Conservation (phyloP, 2,113 vertebrate species). For the Zosterops borbonicus region DNA sequence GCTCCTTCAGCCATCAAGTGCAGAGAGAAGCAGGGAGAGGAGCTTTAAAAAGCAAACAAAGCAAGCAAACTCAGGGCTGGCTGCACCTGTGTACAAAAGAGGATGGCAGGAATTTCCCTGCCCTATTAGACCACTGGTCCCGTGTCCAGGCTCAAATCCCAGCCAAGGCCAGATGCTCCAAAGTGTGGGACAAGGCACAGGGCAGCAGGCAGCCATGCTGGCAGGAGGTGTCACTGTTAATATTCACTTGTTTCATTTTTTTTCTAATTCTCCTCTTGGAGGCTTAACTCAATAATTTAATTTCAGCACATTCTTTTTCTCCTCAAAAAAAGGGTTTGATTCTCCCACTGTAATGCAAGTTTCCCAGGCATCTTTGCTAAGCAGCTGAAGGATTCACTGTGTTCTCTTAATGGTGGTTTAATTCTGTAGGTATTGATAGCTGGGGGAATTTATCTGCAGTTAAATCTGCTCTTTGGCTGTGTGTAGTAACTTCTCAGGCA, state of each 20-base stretch:
- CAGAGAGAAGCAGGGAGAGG: background rate
- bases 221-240: background rate
- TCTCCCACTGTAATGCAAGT: background rate
- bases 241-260: background rate
- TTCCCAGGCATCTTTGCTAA: background rate
- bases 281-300: background rate
- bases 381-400: background rate
- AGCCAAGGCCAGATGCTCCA: background rate
- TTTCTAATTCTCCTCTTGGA: background rate
- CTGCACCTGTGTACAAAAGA: constrained; percentile 22
- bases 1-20: background rate
- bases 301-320: background rate
- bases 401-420: background rate
- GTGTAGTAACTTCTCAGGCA: constrained; percentile 50
- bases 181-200: background rate
- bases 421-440: constrained; percentile 23
- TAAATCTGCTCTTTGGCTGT: constrained; percentile 29
- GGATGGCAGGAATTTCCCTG: background rate
- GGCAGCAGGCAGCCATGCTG: background rate
- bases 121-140: background rate
- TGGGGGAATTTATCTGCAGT: background rate
- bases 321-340: background rate
- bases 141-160: background rate
- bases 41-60: background rate
- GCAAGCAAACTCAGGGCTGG: background rate